phyloP scores from a whole-genome alignment of 2,113 vertebrate species.

The Mobula hypostoma region DNA sequence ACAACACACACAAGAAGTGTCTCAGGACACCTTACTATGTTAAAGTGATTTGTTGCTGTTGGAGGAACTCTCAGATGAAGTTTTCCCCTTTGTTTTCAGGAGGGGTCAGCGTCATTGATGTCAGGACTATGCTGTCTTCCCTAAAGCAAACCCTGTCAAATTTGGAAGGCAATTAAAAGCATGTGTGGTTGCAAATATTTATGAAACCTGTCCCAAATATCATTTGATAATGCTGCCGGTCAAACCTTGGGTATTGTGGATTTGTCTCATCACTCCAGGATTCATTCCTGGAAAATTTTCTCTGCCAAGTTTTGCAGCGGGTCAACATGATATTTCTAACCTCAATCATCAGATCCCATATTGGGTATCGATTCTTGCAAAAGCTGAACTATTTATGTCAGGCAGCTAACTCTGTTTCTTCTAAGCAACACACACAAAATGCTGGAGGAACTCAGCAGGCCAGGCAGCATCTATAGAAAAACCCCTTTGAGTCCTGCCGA shows the following conservation, averaged over 20 bases:
- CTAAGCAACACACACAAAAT: no score
- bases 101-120: not conserved
- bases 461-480: no score
- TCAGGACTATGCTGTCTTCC: not conserved
- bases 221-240: not conserved
- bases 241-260: not conserved
- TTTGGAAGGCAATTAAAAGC: not conserved
- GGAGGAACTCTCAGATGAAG: not conserved
- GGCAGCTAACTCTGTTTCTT: not conserved
- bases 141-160: not conserved
- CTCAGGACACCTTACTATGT: not conserved
- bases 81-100: not conserved
- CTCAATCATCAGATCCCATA: not conserved
- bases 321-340: not conserved
- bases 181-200: conserved; percentile 13
- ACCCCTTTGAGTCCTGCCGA: no score
- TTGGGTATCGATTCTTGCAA: not conserved
- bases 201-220: not conserved
- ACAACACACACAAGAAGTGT: not conserved
- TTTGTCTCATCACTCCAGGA: not conserved
- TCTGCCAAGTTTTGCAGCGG: not conserved
- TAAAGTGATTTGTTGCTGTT: not conserved
- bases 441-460: no score
- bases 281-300: not conserved
- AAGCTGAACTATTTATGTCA: not conserved